Percentiles rank a stretch among this genome's conserved stretches.
Evolutionary conservation across 2,797 vertebrate species (phyloP).

Genomic region (Pipistrellus pipistrellus): DNA sequence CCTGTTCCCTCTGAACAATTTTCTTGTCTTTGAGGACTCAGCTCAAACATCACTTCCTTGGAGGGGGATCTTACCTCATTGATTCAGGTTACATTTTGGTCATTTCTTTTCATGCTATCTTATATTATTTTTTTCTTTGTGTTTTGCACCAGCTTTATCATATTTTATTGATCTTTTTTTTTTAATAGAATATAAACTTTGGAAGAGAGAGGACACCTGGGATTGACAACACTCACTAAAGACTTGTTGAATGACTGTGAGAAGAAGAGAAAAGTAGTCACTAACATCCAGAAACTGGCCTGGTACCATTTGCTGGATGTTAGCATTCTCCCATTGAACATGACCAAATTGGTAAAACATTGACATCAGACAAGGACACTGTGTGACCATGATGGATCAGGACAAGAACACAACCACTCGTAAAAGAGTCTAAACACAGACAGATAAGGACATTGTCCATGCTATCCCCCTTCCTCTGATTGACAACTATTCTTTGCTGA

Average conservation of each 20-base stretch:
- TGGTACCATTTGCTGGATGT: not conserved
- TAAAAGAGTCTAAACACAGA: not conserved
- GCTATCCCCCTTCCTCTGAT: accelerated
- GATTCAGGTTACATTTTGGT: not conserved
- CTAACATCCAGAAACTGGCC: not conserved
- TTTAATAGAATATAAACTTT: not conserved
- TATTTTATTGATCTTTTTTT: not conserved
- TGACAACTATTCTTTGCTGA: not conserved
- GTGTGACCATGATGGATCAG: not conserved
- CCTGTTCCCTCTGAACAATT: not conserved
- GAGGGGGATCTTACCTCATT: not conserved
- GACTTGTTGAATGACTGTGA: not conserved
- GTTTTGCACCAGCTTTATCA: not conserved
- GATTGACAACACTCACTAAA: not conserved
- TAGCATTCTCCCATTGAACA: not conserved
- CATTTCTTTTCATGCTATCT: not conserved
- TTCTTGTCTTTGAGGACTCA: not conserved
- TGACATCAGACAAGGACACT: not conserved
- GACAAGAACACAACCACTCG: not conserved
- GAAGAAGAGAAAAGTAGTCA: not conserved
- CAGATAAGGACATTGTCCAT: no score
- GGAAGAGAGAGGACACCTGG: not conserved
- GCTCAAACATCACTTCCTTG: not conserved
- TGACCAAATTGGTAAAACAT: not conserved
- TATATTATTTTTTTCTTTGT: not conserved